Evolutionary conservation across 2,113 vertebrate genomes (phyloP).

Genomic region (Enhydra lutris): DNA sequence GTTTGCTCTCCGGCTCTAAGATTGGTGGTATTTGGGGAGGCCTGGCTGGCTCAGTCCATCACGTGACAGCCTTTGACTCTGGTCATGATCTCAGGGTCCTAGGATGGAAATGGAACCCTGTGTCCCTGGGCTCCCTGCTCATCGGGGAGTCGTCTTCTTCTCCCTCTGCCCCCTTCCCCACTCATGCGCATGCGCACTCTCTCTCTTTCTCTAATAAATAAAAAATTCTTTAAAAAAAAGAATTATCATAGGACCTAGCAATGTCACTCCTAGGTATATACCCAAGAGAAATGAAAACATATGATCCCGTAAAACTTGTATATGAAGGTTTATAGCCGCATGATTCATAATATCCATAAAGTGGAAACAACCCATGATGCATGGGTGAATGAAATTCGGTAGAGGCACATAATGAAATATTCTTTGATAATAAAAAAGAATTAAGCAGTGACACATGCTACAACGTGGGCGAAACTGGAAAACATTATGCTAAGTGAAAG

Average conservation of each 20-base stretch:
- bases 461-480: not conserved
- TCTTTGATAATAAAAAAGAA: not conserved
- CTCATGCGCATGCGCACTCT: not conserved
- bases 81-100: not conserved
- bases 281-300: slow-evolving; percentile 38
- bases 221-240: not conserved
- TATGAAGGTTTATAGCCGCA: not conserved
- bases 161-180: not conserved
- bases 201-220: not conserved
- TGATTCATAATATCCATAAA: not conserved
- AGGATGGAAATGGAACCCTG: not conserved
- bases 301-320: not conserved
- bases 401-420: not conserved
- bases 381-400: not conserved
- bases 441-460: not conserved
- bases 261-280: not conserved
- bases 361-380: not conserved
- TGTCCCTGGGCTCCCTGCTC: not conserved
- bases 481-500: not conserved
- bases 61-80: not conserved
- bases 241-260: not conserved
- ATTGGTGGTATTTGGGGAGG: no score
- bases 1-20: no score
- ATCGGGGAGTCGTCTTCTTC: not conserved
- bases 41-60: not conserved